Percentiles rank a stretch among this genome's conserved stretches.
Evolutionary conservation across 35 echinoderm and acorn worm species (phyloP).

Genomic region (Lytechinus pictus): DNA sequence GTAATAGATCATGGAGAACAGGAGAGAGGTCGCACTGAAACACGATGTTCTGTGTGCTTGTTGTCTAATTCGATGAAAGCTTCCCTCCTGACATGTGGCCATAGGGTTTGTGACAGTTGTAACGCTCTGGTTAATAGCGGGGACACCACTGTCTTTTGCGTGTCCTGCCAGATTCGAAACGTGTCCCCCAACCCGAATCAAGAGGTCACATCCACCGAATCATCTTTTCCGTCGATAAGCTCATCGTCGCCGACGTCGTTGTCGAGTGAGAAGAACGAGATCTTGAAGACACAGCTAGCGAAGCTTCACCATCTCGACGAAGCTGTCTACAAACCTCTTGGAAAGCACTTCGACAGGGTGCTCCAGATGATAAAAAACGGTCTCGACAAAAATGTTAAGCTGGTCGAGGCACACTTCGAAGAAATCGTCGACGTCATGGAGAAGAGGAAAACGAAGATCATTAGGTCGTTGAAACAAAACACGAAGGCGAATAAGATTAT

Average conservation of each 20-base stretch:
- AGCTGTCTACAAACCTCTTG: conserved; percentile 8
- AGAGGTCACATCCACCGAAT: background rate
- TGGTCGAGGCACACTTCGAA: background rate
- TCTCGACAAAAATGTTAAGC: background rate
- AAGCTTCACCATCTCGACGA: background rate
- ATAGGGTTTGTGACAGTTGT: background rate
- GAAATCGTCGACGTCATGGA: background rate
- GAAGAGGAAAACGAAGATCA: background rate
- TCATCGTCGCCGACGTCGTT: background rate
- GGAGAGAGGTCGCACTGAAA: background rate
- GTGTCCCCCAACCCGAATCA: conserved; percentile 6
- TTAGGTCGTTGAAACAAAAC: background rate
- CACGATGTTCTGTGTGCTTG: background rate
- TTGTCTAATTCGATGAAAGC: background rate
- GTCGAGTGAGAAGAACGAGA: background rate
- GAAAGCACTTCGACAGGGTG: background rate
- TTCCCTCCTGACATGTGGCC: background rate
- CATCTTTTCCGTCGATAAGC: background rate
- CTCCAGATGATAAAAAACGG: background rate
- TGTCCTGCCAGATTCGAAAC: conserved; percentile 24
- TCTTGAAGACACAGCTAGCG: background rate
- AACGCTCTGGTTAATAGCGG: background rate
- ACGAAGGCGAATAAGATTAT: background rate
- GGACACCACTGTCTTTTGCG: background rate
- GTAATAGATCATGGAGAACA: background rate